Base-by-base conservation (phyloP, 2,888 invertebrate species). In the Boloria selene region DNA sequence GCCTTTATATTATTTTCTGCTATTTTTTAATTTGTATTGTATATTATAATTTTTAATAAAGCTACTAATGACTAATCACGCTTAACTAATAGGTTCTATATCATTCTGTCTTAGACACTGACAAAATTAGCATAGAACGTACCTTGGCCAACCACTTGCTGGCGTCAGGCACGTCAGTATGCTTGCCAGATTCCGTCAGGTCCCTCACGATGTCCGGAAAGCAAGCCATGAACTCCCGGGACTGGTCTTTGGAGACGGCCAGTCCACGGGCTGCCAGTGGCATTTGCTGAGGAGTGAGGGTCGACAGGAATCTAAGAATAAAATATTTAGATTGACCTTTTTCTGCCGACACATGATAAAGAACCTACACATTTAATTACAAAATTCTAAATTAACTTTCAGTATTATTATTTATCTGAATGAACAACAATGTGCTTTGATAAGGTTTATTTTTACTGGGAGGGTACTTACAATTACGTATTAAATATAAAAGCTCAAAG, bases 181-280 rank as follows among this genome's bases (percentile, higher is more conserved):
- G 94, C 79, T 95, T 94, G 75, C 95, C 95, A 75, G 94, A 94
- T 79, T 96, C 96, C 47, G 96, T 96, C 72, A 97, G 92, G 85
- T 97, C 97, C 76, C 96, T 93, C 68, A 97, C 96, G 77, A 97
- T 92, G 87, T 97, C 97, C 79, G 97, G 97, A 93, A 97, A 97
- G 72, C 96, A 92, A 60, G 96, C 95, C 96, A 97, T 96, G 90
- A 98, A 96, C 84, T 97, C 96, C 77, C 96, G 93, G 83, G 95
- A 95, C 88, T 97, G 97, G 87, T 97, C 97, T 90, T 96, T 96
- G 69, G 94, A 95, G 59, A 95, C 93, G 58, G 94, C 93, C 76
- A 94, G 93, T 79, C 93, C 93, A 72, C 93, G 93, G 72, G 95
- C 93, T 69, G 94, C 93, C 83, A 93, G 85, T 71, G 94, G 94